Evolutionary conservation across 2,113 vertebrate genomes (phyloP).

Genomic region (Xenopus laevis): DNA sequence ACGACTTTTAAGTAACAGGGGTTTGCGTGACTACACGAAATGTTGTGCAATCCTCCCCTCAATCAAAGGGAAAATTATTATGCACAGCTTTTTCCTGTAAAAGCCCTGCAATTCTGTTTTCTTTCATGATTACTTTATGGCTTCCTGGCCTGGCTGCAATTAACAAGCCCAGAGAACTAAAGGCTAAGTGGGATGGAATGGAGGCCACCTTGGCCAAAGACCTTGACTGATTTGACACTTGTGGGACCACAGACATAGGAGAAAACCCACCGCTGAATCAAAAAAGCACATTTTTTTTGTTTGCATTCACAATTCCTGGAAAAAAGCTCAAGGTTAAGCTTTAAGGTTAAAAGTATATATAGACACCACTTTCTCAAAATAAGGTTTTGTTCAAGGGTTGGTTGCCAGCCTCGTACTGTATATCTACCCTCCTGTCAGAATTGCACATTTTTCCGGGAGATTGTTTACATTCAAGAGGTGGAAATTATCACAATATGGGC

Average conservation of each 20-base stretch:
- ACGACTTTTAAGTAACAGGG: constrained; percentile 13
- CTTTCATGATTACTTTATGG: constrained; percentile 12
- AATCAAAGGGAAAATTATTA: constrained; percentile 24
- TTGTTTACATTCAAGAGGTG: too few species aligned
- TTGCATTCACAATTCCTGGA: too few species aligned
- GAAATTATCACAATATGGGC: too few species aligned
- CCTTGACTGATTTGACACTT: constrained; percentile 8
- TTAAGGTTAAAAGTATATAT: too few species aligned
- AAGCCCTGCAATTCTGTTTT: constrained; percentile 8
- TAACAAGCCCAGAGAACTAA: constrained; percentile 14
- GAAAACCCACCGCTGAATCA: too few species aligned
- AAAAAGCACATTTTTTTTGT: too few species aligned
- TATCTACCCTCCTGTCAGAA: too few species aligned
- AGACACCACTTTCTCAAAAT: too few species aligned
- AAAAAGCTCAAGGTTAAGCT: too few species aligned
- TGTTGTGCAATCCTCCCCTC: constrained; percentile 16
- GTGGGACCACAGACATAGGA: background rate
- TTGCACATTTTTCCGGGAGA: too few species aligned
- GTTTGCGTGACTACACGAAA: constrained; percentile 14
- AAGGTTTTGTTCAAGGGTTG: too few species aligned
- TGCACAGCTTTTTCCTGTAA: constrained; percentile 28
- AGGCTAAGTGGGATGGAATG: constrained; percentile 1
- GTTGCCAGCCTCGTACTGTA: too few species aligned
- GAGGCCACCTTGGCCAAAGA: background rate
- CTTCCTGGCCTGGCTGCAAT: constrained; percentile 25